Percentiles rank a stretch among this genome's conserved stretches.
Evolutionary conservation across 2,797 vertebrate genomes (phyloP).

Genomic region (Saxicola maurus): DNA sequence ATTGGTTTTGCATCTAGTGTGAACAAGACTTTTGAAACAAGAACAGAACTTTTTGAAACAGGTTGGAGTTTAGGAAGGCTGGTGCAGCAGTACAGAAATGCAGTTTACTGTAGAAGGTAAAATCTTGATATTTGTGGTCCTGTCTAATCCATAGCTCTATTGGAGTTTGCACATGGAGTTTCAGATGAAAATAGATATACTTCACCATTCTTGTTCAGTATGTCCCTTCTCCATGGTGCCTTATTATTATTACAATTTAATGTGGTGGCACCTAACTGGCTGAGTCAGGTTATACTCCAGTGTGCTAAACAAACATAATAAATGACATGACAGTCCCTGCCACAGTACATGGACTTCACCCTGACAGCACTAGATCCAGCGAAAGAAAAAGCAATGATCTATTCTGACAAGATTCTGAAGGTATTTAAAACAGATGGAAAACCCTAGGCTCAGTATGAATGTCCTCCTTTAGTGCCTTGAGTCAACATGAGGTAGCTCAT

Average conservation of each 20-base stretch:
- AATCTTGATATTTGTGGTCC: not conserved
- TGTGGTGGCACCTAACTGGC: slow-evolving; percentile 19
- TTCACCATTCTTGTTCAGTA: not conserved
- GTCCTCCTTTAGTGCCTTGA: not conserved
- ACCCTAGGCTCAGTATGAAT: not conserved
- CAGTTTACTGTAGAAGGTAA: not conserved
- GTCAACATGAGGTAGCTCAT: not conserved
- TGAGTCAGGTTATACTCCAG: slow-evolving; percentile 13
- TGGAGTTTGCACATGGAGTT: not conserved
- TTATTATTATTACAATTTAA: slow-evolving; percentile 38
- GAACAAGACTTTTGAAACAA: not conserved
- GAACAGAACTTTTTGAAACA: not conserved
- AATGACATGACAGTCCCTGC: slow-evolving; percentile 40
- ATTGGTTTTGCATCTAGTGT: not conserved
- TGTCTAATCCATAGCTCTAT: not conserved
- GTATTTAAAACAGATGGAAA: slow-evolving; percentile 19
- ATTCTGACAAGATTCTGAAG: slow-evolving; percentile 54
- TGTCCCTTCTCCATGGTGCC: not conserved
- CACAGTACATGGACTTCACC: slow-evolving; percentile 23
- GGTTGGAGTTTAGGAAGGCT: not conserved
- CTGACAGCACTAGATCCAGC: not conserved
- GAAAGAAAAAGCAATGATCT: slow-evolving; percentile 15
- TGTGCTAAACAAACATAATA: slow-evolving; percentile 46
- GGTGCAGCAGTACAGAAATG: not conserved
- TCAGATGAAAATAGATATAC: not conserved